phyloP scores from a whole-genome alignment of 35 echinoderm and acorn worm genomes.

The Apostichopus californicus region DNA sequence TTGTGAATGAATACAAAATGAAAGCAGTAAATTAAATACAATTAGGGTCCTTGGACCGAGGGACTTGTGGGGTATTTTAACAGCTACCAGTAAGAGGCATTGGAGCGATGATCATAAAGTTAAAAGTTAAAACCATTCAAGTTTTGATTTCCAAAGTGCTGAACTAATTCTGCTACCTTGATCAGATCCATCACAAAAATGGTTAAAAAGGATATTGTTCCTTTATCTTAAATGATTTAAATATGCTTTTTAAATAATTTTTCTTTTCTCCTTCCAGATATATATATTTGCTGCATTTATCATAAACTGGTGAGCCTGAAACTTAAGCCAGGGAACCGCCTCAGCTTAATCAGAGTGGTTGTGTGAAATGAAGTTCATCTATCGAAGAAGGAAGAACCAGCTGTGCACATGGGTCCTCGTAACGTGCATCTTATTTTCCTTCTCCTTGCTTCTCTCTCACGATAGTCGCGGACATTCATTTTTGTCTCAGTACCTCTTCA shows the following conservation, averaged over 20 bases:
- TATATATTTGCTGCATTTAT: background rate
- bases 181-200: background rate
- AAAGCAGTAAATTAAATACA: too few species aligned
- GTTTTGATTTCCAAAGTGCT: too few species aligned
- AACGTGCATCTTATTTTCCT: conserved; percentile 2
- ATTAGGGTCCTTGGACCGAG: too few species aligned
- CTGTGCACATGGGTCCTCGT: background rate
- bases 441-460: background rate
- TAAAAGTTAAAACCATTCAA: too few species aligned
- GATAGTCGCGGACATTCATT: background rate
- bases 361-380: conserved; percentile 23
- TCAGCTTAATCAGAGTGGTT: background rate
- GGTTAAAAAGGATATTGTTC: background rate
- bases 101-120: too few species aligned
- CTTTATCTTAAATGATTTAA: background rate
- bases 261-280: background rate
- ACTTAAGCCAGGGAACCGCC: background rate
- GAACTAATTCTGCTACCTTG: too few species aligned
- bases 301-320: background rate
- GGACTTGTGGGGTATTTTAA: too few species aligned
- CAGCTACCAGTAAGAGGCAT: too few species aligned
- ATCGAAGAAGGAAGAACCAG: conserved; percentile 33
- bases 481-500: conserved; percentile 3
- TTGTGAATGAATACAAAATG: too few species aligned
- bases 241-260: background rate